Evolutionary conservation across 2,113 vertebrate species (phyloP).

Genomic region (Coracopsis vasa): DNA sequence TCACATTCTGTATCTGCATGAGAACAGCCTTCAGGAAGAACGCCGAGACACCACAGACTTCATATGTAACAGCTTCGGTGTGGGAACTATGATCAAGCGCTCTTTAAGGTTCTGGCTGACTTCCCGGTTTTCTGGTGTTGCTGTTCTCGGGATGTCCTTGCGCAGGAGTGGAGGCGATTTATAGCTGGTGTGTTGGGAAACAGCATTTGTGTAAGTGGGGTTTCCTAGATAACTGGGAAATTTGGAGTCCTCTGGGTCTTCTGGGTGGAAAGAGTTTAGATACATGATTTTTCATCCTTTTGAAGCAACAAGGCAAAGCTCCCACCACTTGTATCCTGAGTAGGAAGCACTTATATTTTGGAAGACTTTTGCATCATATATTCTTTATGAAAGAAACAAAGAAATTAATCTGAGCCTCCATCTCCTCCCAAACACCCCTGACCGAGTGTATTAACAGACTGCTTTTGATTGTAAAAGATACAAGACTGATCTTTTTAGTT

Average conservation of each 20-base stretch:
- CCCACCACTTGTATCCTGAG: not conserved
- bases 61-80: not conserved
- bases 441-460: rapidly evolving
- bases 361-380: not conserved
- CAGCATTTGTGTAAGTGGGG: not conserved
- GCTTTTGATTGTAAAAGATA: not conserved
- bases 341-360: not conserved
- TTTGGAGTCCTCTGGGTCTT: not conserved
- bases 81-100: not conserved
- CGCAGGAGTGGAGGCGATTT: not conserved
- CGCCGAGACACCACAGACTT: not conserved
- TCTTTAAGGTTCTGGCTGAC: not conserved
- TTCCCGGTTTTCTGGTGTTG: not conserved
- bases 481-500: not conserved
- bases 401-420: not conserved
- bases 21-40: slow-evolving; percentile 40
- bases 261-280: not conserved
- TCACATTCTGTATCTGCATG: slow-evolving; percentile 26
- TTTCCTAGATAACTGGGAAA: slow-evolving; percentile 17
- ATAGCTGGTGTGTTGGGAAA: not conserved
- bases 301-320: not conserved
- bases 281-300: not conserved
- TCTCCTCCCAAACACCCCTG: not conserved
- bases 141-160: slow-evolving; percentile 9
- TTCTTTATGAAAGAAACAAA: not conserved